Conservation (phyloP, 2,888 invertebrate species). For the Ophonus ardosiacus region DNA sequence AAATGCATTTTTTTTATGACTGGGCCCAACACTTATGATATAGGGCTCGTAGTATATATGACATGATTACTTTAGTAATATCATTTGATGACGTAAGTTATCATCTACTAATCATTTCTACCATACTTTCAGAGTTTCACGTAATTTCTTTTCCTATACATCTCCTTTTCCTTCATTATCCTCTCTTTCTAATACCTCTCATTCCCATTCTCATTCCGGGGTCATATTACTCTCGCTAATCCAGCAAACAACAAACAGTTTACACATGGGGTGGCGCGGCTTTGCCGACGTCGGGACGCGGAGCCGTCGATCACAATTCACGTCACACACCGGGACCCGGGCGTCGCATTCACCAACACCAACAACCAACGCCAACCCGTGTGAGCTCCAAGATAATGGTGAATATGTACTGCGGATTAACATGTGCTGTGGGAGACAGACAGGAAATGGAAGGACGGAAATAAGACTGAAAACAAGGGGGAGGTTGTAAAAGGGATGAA, state of each 20-base stretch:
- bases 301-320: slow-evolving; percentile 32
- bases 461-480: not conserved
- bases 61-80: too few species aligned
- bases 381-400: not conserved
- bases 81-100: too few species aligned
- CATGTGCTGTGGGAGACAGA: not conserved
- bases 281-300: not conserved
- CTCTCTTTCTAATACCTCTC: too few species aligned
- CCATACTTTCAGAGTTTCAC: too few species aligned
- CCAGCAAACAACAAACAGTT: not conserved
- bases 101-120: too few species aligned
- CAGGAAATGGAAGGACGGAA: not conserved
- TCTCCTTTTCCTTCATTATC: too few species aligned
- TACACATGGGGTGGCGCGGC: not conserved
- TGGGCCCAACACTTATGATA: too few species aligned
- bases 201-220: not conserved
- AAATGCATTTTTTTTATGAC: too few species aligned
- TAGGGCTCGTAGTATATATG: too few species aligned
- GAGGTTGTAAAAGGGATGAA: not conserved
- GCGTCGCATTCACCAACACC: too few species aligned
- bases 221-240: not conserved
- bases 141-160: too few species aligned
- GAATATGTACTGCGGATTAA: not conserved
- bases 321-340: not conserved
- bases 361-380: not conserved